Evolutionary conservation across 1,140 invertebrate genomes (phyloP), one percentile per base, ranked within the genome.

Genomic region (Euglossa dilemma): DNA sequence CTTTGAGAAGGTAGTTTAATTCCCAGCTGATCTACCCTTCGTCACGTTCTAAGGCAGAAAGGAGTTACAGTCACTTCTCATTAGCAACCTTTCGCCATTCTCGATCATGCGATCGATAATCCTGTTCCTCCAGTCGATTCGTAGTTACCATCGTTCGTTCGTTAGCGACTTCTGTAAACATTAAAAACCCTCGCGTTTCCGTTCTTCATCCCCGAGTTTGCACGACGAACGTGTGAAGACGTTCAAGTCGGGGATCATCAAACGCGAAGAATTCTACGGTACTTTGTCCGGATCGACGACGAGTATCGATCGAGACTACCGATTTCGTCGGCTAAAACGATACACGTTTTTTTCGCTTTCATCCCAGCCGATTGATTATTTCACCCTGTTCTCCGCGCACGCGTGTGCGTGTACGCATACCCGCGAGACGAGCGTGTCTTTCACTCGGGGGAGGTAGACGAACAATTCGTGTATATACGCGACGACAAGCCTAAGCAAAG

Each of bases 101-200:
- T n/a, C 85, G 72, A 66, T 66, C 63, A 23, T 66, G 36, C 18
- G 23, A 43, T 36, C 57, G 74, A 75, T 74, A 85, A 89, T 86
- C 81, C 78, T 43, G 81, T 82, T 88, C 70, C 84, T 89, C 81
- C 79, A 84, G 57, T 86, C 85, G 83, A 83, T 84, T 89, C 74
- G 69, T 43, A 67, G 67, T 70, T 76, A 56, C 9, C 85, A 56
- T 77, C 71, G 70, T 69, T 69, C 36, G 20, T 73, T 45, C 76
- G 56, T 72, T 81, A 75, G 57, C 12, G 47, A 75, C 23, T 47
- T 11, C 54, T 50, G 45, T 45, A n/a, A 57, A 23, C 28, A 25
- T 36, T 57, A 16, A 47, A 47, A 28, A 75, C 9, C 50, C 3
- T 50, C 23, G 9, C 16, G 12, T 57, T 47, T 71, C 23, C 36